Percentiles rank a stretch among this genome's conserved stretches.
Evolutionary conservation across 2,888 invertebrate genomes (phyloP).

Genomic region (Cosmia trapezina): DNA sequence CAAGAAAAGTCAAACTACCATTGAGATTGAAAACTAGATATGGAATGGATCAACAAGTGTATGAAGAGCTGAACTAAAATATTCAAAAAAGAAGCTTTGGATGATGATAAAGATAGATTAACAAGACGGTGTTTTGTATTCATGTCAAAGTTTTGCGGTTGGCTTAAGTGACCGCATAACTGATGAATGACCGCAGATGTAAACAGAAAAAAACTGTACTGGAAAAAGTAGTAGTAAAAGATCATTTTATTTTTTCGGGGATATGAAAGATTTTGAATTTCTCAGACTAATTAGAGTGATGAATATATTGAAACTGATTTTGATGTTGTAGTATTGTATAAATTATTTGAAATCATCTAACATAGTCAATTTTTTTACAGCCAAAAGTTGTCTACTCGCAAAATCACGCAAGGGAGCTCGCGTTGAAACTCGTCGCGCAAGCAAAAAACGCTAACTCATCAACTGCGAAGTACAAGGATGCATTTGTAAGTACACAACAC

Average conservation of each 20-base stretch:
- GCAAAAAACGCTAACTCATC: constrained; percentile 76
- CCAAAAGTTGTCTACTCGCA: constrained; percentile 74
- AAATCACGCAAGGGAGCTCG: constrained; percentile 74
- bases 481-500: constrained; percentile 81
- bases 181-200: constrained; percentile 19
- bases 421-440: constrained; percentile 72
- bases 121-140: constrained; percentile 42
- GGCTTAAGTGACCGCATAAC: constrained; percentile 27
- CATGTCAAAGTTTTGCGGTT: constrained; percentile 44
- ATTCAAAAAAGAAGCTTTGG: background rate
- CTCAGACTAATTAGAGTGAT: background rate
- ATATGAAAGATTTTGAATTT: background rate
- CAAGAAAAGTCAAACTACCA: background rate
- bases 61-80: background rate
- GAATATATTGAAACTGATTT: background rate
- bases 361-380: constrained; percentile 73
- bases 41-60: background rate
- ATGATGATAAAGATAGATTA: constrained; percentile 21
- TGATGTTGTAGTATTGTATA: background rate
- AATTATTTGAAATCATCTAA: constrained; percentile 20
- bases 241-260: background rate
- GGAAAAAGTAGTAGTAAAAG: background rate
- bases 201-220: background rate
- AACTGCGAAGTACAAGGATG: constrained; percentile 80
- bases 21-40: background rate